Percentiles rank a stretch among this genome's conserved stretches.
Evolutionary conservation across 2,113 vertebrate genomes (phyloP).

Genomic region (Charadrius vociferus): DNA sequence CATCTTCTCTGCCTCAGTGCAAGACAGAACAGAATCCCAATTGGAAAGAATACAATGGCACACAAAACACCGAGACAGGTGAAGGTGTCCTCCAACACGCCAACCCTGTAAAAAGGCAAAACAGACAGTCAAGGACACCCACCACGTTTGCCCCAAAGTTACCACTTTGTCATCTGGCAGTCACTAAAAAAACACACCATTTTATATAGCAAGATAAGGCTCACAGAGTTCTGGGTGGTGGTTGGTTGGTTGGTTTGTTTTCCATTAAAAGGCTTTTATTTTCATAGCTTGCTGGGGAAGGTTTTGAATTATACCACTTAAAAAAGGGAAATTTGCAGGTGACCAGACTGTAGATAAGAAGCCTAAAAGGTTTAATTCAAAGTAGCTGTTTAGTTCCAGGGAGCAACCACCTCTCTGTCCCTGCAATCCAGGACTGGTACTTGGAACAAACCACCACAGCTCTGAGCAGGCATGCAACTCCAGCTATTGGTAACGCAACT

Average conservation of each 20-base stretch:
- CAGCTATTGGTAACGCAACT: neutral
- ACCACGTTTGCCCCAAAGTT: neutral
- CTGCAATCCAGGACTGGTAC: neutral
- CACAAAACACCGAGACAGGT: constrained; percentile 94
- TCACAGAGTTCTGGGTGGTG: neutral
- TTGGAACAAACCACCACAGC: neutral
- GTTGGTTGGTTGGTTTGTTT: too few species aligned
- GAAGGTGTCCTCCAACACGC: constrained; percentile 96
- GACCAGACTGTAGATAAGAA: neutral
- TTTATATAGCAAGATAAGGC: neutral
- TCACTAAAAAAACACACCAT: neutral
- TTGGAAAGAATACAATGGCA: constrained; percentile 95
- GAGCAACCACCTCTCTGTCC: neutral
- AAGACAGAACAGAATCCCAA: constrained; percentile 96
- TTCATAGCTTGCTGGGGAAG: neutral
- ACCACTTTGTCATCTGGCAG: neutral
- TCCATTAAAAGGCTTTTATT: neutral
- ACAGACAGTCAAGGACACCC: constrained; percentile 19
- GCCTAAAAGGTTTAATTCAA: neutral
- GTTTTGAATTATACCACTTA: neutral
- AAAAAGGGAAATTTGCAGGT: neutral
- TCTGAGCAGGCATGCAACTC: neutral
- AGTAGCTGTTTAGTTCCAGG: neutral
- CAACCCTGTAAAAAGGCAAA: constrained; percentile 82
- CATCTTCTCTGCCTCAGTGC: constrained; percentile 94